Percentiles rank a stretch among this genome's conserved stretches.
These are phyloP conservation scores for Zaprionus lachaisei DNA, from an alignment of 1,140 invertebrate species.

Conservation along the genomic window DNA sequence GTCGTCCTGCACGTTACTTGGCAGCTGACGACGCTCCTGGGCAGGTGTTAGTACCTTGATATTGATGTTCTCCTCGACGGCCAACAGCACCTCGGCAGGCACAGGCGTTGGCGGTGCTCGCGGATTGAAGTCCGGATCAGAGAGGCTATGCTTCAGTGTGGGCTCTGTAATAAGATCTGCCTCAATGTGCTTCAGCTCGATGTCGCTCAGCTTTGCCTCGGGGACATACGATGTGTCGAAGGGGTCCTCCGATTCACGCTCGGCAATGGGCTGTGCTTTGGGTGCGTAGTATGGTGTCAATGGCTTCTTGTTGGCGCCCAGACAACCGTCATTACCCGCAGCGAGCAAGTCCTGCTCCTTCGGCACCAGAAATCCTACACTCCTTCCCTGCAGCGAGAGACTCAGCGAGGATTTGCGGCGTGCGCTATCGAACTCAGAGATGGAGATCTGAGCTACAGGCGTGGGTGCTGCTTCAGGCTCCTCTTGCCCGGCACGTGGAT, in stretches of 20 bases:
- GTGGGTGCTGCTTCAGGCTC: background rate
- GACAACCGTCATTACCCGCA: conserved; percentile 83
- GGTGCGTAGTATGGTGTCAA: conserved; percentile 91
- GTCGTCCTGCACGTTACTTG: conserved; percentile 2
- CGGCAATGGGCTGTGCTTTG: conserved; percentile 85
- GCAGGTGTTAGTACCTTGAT: conserved; percentile 89
- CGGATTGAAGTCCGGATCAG: conserved; percentile 87
- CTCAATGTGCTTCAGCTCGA: conserved; percentile 90
- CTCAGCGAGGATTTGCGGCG: conserved; percentile 78
- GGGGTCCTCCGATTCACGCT: conserved; percentile 89
- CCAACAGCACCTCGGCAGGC: conserved; percentile 85
- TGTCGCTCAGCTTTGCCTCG: conserved; percentile 89
- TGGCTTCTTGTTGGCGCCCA: conserved; percentile 87
- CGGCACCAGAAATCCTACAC: conserved; percentile 89
- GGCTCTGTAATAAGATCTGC: conserved; percentile 86
- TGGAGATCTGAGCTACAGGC: background rate
- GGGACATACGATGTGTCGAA: conserved; percentile 93
- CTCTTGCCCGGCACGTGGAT: conserved; percentile 87
- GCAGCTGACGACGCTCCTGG: conserved; percentile 72
- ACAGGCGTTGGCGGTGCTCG: conserved; percentile 85
- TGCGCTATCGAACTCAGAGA: conserved; percentile 65
- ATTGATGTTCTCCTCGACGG: conserved; percentile 87
- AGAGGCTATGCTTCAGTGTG: conserved; percentile 84
- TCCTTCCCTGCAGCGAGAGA: conserved; percentile 86
- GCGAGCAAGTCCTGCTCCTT: conserved; percentile 82